Base-by-base conservation (phyloP, 2,113 vertebrate species). In the Alligator sinensis region DNA sequence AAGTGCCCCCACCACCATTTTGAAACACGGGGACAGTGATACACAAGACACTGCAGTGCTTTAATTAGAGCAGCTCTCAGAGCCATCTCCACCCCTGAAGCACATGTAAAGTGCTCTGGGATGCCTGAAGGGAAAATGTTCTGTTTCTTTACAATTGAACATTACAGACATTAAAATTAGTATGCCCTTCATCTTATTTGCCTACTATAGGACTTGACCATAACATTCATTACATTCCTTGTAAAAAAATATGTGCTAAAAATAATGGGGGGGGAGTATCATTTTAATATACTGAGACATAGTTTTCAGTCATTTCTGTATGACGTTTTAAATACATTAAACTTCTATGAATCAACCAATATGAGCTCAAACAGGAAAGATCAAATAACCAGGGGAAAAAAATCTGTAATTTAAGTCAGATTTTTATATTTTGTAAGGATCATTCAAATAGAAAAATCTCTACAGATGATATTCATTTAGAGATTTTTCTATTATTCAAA, bases 361-460 rank as follows among this genome's bases (percentile, higher is more conserved):
- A 63, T 60, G 30, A 86, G 54, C 89, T 94, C 61, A 92, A 82
- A 93, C 30, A 47, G 55, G 90, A 91, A 19, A 95, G 95, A 92
- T 87, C n/a, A 38, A 54, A 63, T 9, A 61, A 21, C 21, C 11
- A 28, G 76, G 47, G 47, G 47, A 47, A 70, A 81, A 75, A 80
- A 79, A 97, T 77, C 94, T 89, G 30, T 57, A 84, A 94, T 77
- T 66, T 80, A 91, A 80, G 80, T 25, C 47, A 24, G 47, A 88
- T 66, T 58, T 96, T 95, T 96, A 76, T 80, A 80, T 22, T n/a
- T 34, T 34, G 82, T 61, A 77, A 64, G 68, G 80, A 88, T 59
- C 79, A 96, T 80, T 90, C 59, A 97, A 61, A 97, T n/a, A 92
- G 76, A 96, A 93, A 96, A 96, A 94, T 96, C 80, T 74, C 82